Evolutionary conservation across 2,888 invertebrate genomes (phyloP).

Genomic region (Campopleginae sp.): DNA sequence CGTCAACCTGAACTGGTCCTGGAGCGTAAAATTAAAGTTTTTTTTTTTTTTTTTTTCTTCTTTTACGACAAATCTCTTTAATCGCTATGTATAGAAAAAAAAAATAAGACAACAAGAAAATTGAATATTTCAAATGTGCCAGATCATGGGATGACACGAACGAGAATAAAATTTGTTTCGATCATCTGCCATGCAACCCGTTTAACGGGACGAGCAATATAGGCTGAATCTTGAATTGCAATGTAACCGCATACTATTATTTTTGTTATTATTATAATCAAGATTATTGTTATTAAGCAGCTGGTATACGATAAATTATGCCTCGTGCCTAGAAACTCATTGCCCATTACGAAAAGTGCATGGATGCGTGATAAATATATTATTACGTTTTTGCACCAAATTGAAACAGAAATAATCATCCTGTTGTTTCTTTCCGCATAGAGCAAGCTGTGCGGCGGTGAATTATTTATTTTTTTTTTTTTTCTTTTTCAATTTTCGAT

Average conservation of each 20-base stretch:
- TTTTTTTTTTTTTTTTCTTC: conserved; percentile 64
- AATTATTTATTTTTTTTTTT: no score
- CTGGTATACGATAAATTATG: conserved; percentile 44
- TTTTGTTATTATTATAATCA: conserved; percentile 33
- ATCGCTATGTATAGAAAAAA: not conserved
- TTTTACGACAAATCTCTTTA: not conserved
- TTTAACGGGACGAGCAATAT: conserved; percentile 36
- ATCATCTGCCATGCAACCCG: conserved; percentile 25
- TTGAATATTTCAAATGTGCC: no score
- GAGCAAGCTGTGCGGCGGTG: no score
- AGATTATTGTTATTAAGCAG: conserved; percentile 32
- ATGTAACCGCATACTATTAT: conserved; percentile 16
- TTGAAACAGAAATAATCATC: not conserved
- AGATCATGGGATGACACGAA: not conserved
- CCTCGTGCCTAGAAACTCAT: conserved; percentile 43
- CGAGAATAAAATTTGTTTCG: conserved; percentile 32
- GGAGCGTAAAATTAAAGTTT: conserved; percentile 45
- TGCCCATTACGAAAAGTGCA: conserved; percentile 42
- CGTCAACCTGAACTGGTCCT: conserved; percentile 40
- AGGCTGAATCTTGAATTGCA: conserved; percentile 34
- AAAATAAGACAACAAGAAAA: not conserved
- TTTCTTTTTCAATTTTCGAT: no score
- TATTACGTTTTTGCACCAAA: conserved; percentile 13
- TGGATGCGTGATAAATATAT: conserved; percentile 21
- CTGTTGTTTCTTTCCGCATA: not conserved